phyloP scores from a whole-genome alignment of 2,888 invertebrate species.

The Troilus luridus region DNA sequence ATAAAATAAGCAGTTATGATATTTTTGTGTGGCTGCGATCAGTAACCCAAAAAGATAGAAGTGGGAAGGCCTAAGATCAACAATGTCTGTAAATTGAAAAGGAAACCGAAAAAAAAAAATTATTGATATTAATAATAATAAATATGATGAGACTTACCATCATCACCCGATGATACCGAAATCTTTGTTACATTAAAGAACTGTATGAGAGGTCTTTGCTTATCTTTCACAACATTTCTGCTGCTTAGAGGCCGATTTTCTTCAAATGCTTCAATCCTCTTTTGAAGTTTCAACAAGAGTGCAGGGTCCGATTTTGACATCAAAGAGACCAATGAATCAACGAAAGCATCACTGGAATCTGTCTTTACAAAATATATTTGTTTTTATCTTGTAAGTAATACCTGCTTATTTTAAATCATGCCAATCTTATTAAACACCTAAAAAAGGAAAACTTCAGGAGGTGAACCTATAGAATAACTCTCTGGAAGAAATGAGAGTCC shows the following conservation, averaged over 20 bases:
- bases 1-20: too few relatives aligned
- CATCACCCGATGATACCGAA: not conserved
- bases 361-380: constrained; percentile 5
- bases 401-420: not conserved
- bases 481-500: too few relatives aligned
- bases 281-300: constrained; percentile 20
- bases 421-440: not conserved
- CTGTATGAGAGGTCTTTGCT: not conserved
- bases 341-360: constrained; percentile 41
- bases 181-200: constrained; percentile 23
- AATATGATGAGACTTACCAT: not conserved
- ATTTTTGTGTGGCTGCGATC: too few relatives aligned
- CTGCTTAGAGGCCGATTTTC: not conserved
- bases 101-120: too few relatives aligned
- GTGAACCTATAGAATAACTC: too few relatives aligned
- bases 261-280: constrained; percentile 23
- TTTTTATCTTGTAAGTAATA: not conserved
- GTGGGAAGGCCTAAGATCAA: too few relatives aligned
- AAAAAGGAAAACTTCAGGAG: too few relatives aligned
- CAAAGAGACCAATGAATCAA: constrained; percentile 45
- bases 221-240: not conserved
- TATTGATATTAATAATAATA: too few relatives aligned
- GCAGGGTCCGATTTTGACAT: constrained; percentile 39
- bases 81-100: too few relatives aligned
- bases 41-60: too few relatives aligned